Evolutionary conservation across 2,113 vertebrate species (phyloP), one percentile per base, ranked within the genome.

Genomic region (Columbina picui): DNA sequence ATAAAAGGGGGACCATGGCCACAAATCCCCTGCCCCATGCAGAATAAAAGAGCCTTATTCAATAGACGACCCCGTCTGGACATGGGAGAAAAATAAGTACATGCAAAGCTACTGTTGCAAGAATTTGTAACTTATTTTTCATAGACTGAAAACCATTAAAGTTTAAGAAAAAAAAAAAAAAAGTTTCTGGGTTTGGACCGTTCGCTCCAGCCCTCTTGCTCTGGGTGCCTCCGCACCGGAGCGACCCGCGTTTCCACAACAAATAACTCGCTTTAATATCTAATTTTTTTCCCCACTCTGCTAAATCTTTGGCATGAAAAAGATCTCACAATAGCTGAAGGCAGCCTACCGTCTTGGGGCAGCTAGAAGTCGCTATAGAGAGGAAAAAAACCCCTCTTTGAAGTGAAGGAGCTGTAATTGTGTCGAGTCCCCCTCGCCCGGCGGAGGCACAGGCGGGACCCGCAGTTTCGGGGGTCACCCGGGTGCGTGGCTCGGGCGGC

Each of bases 31-130:
- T 98, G 98, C 98, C 98, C 99, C 97, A 98, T 98, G 98, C 98
- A 97, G 98, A 99, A 99, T 99, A 99, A 98, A 99, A 99, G 99
- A 99, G 97, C 96, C 98, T 98, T 98, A 99, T 99, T 99, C 97
- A 99, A 99, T 98, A 99, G 98, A 98, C 93, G 98, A 99, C 98
- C 98, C 98, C 96, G 98, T 98, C 98, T 98, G 98, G 97, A 98
- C 98, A 98, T 97, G 97, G 97, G 98, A 98, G 98, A 97, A 97
- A 98, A 98, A 97, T 97, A 98, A 98, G 97, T 98, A 97, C 97
- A 97, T 97, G 98, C 90, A 98, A 97, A 97, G 99, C 98, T 98
- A 99, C 99, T 99, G 99, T 99, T 99, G 98, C 99, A 98, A 98
- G 97, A 97, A 95, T 95, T 97, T 97, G 98, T 97, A 97, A 98